phyloP scores from a whole-genome alignment of 2,113 vertebrate genomes.

The Accipiter cooperii region DNA sequence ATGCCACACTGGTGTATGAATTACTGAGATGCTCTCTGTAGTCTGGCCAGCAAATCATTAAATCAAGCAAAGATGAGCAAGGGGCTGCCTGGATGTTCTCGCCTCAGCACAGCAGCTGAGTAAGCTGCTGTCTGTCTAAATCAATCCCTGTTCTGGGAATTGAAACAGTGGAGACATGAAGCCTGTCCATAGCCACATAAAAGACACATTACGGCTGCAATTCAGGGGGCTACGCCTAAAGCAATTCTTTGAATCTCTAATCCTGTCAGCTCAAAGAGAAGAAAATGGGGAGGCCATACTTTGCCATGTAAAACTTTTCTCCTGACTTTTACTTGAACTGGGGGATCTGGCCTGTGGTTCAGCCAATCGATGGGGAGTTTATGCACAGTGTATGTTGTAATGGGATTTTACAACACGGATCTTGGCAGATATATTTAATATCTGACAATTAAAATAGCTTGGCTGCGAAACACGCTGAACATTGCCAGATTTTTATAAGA shows the following conservation, averaged over 20 bases:
- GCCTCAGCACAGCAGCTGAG: constrained; percentile 1
- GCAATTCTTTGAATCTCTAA: neutral
- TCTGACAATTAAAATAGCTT: constrained; percentile 4
- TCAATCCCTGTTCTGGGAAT: neutral
- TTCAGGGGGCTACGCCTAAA: neutral
- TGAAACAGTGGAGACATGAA: neutral
- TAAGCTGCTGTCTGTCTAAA: constrained; percentile 32
- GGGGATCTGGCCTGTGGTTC: neutral
- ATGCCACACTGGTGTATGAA: neutral
- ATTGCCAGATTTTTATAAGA: neutral
- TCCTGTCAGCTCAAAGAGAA: neutral
- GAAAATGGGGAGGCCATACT: neutral
- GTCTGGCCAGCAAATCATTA: constrained; percentile 37
- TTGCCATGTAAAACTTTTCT: neutral
- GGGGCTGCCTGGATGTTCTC: constrained; percentile 42
- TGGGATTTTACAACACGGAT: neutral
- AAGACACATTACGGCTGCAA: neutral
- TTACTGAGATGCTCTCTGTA: neutral
- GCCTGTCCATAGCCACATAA: neutral
- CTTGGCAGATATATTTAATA: constrained; percentile 35
- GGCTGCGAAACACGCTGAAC: neutral
- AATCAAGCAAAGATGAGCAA: constrained; percentile 19
- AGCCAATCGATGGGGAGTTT: neutral
- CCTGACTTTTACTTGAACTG: neutral
- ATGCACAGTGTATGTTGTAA: neutral